Conservation (phyloP, 2,797 vertebrate genomes). For the Tiaroga cobitis region DNA sequence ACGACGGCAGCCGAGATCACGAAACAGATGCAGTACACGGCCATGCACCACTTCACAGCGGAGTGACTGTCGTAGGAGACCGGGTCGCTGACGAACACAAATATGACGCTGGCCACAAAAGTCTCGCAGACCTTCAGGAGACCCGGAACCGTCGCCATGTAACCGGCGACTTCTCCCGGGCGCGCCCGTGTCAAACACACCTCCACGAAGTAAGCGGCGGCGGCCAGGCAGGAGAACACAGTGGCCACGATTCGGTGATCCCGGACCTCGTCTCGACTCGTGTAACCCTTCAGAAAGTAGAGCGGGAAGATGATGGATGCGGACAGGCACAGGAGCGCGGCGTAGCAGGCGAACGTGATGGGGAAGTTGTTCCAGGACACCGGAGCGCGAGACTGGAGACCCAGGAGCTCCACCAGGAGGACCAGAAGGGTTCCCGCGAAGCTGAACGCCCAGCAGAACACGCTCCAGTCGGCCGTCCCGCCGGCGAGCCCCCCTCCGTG, state of each 20-base stretch:
- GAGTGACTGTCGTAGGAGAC: slow-evolving; percentile 65
- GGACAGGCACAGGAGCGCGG: slow-evolving; percentile 83
- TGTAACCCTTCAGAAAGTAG: slow-evolving; percentile 66
- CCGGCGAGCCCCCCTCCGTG: fast-evolving
- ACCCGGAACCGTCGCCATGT: slow-evolving; percentile 89
- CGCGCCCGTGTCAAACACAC: slow-evolving; percentile 83
- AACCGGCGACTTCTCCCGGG: slow-evolving; percentile 86
- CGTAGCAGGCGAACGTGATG: slow-evolving; percentile 86
- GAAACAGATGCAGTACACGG: slow-evolving; percentile 91
- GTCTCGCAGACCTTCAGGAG: slow-evolving; percentile 90
- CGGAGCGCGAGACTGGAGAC: slow-evolving; percentile 77
- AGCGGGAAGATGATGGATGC: slow-evolving; percentile 86
- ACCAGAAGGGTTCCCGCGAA: slow-evolving; percentile 84
- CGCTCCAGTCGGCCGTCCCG: slow-evolving; percentile 79
- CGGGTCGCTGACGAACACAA: slow-evolving; percentile 78
- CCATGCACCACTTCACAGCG: slow-evolving; percentile 86
- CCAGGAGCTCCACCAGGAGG: slow-evolving; percentile 79
- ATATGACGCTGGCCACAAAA: slow-evolving; percentile 87
- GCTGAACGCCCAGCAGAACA: slow-evolving; percentile 91
- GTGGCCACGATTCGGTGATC: slow-evolving; percentile 77
- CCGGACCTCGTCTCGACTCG: fast-evolving
- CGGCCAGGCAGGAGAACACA: slow-evolving; percentile 86
- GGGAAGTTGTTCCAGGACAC: slow-evolving; percentile 92
- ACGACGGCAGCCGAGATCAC: slow-evolving; percentile 85
- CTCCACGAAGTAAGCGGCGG: slow-evolving; percentile 81